These are phyloP conservation scores for Coregonus sp. DNA, from an alignment of 2,797 vertebrate genomes.

Conservation along the genomic window DNA sequence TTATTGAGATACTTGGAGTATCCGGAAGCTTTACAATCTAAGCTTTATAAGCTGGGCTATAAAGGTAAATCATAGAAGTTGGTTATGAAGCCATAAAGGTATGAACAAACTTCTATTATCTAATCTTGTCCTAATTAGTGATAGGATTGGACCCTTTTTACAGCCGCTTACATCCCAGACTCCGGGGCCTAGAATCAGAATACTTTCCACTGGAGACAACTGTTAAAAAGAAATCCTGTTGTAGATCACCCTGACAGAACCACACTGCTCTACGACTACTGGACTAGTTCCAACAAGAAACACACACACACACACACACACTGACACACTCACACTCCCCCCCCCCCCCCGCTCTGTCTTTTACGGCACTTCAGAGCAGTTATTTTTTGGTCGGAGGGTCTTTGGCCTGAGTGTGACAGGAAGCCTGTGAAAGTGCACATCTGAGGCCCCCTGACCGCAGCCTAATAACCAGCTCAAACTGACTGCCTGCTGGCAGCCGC, in stretches of 20 bases:
- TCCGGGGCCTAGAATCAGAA: slow-evolving; percentile 32
- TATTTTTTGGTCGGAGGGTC: slow-evolving; percentile 11
- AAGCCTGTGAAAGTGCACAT: slow-evolving; percentile 43
- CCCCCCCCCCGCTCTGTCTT: neutral
- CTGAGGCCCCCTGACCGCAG: slow-evolving; percentile 29
- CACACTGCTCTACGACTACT: neutral
- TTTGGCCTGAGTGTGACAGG: slow-evolving; percentile 33
- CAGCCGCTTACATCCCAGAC: neutral
- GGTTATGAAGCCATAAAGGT: neutral
- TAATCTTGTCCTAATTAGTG: neutral
- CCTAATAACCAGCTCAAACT: slow-evolving; percentile 18
- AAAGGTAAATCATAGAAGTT: neutral
- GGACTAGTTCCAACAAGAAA: slow-evolving; percentile 11
- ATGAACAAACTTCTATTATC: neutral
- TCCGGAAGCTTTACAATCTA: neutral
- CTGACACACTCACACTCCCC: no score
- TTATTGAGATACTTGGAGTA: neutral
- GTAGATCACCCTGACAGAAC: slow-evolving; percentile 23
- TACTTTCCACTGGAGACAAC: slow-evolving; percentile 46
- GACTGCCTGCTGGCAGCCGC: slow-evolving; percentile 5
- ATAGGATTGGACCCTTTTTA: neutral
- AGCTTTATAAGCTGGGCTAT: neutral
- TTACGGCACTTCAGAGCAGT: slow-evolving; percentile 1
- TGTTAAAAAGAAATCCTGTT: slow-evolving; percentile 33
- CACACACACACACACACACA: neutral